Evolutionary conservation across 2,797 vertebrate genomes (phyloP).

Genomic region (Myripristis jacobus): DNA sequence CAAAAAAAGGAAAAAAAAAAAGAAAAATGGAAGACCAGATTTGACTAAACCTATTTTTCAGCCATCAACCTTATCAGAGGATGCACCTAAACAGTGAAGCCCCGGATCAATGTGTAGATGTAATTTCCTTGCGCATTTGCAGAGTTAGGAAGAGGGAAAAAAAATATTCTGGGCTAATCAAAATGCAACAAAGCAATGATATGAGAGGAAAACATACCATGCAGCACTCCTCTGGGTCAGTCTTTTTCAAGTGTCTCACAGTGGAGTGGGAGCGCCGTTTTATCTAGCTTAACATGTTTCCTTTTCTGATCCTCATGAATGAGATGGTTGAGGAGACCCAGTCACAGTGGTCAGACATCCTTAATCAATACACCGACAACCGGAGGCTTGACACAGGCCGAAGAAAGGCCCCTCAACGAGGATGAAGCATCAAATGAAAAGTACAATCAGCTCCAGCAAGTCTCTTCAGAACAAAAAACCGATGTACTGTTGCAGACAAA

Average conservation of each 20-base stretch:
- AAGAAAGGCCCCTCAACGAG: slow-evolving; percentile 35
- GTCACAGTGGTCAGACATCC: slow-evolving; percentile 28
- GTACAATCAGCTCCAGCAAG: slow-evolving; percentile 56
- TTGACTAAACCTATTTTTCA: slow-evolving; percentile 41
- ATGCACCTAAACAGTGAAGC: slow-evolving; percentile 39
- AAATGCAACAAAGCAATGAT: slow-evolving; percentile 25
- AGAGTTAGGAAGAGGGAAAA: slow-evolving; percentile 28
- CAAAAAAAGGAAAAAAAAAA: slow-evolving; percentile 36
- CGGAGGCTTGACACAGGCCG: slow-evolving; percentile 11
- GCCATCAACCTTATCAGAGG: slow-evolving; percentile 28
- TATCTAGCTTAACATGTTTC: slow-evolving; percentile 39
- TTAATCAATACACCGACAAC: slow-evolving; percentile 37
- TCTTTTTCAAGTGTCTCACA: slow-evolving; percentile 7
- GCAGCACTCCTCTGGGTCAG: slow-evolving; percentile 22
- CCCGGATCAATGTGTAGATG: slow-evolving; percentile 39
- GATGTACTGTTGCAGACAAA: slow-evolving; percentile 30
- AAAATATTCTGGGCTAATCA: slow-evolving; percentile 17
- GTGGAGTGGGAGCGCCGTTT: slow-evolving; percentile 18
- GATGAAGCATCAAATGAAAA: slow-evolving; percentile 53
- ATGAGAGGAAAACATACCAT: slow-evolving; percentile 10
- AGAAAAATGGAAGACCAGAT: slow-evolving; percentile 76
- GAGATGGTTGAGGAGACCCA: slow-evolving; percentile 31
- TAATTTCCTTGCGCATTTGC: slow-evolving; percentile 37
- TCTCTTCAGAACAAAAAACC: slow-evolving; percentile 22
- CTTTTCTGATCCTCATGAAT: slow-evolving; percentile 28